Conservation (phyloP, 2,797 vertebrate species). For the Myotis vivesi region DNA sequence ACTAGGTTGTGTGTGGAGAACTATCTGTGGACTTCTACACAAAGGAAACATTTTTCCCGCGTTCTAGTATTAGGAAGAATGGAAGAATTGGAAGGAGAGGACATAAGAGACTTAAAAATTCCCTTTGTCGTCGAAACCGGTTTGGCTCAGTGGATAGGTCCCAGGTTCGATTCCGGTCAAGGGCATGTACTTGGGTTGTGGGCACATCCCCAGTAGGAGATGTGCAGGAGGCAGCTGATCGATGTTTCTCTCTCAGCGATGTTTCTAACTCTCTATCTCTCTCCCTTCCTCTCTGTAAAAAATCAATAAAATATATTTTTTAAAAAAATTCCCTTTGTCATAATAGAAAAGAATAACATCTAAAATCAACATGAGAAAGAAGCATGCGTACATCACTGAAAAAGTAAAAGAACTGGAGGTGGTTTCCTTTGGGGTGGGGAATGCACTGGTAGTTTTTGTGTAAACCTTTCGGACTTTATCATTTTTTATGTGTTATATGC, state of each 20-base stretch:
- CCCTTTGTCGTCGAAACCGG: no score
- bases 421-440: not conserved
- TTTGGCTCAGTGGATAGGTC: no score
- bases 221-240: no score
- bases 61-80: not conserved
- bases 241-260: no score
- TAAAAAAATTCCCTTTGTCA: not conserved
- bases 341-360: not conserved
- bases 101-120: not conserved
- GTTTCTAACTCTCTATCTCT: no score
- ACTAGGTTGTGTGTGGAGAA: not conserved
- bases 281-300: no score
- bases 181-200: no score
- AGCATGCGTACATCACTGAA: not conserved
- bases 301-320: no score
- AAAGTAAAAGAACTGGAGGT: not conserved
- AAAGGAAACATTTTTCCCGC: not conserved
- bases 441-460: not conserved
- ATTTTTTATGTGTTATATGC: not conserved
- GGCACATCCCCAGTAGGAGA: no score
- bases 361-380: not conserved
- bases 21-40: not conserved
- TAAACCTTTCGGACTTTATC: not conserved
- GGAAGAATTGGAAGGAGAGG: not conserved
- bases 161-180: no score